Conservation (phyloP, 1,140 invertebrate genomes). For the Danaus melanippus region DNA sequence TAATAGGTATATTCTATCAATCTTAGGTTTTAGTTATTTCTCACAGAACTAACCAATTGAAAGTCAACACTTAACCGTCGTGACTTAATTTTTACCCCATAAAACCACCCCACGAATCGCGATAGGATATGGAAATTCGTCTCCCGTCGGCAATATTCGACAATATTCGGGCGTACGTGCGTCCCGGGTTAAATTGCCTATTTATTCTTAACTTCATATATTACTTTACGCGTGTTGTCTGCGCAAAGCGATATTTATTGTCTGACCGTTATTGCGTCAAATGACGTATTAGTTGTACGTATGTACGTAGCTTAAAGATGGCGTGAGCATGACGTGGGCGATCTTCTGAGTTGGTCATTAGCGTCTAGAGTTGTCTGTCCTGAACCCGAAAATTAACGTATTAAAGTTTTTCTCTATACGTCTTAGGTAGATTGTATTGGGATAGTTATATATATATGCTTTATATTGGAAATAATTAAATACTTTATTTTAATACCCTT, state of each 20-base stretch:
- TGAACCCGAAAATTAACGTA: no score
- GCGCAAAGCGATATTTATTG: constrained; percentile 70
- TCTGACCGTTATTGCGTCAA: constrained; percentile 69
- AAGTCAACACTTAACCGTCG: constrained; percentile 48
- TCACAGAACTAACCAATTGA: constrained; percentile 41
- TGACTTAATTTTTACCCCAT: constrained; percentile 70
- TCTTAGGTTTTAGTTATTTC: constrained; percentile 7
- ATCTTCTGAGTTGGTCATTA: constrained; percentile 7
- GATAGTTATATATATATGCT: background rate
- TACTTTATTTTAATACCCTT: no score
- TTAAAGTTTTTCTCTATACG: background rate
- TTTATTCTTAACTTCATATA: constrained; percentile 74
- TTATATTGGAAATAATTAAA: no score
- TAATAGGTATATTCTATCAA: constrained; percentile 5
- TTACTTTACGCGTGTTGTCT: constrained; percentile 71
- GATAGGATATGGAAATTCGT: constrained; percentile 67
- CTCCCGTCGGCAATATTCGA: constrained; percentile 61
- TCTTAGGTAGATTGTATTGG: background rate
- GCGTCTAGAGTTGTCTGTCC: background rate
- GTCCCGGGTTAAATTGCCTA: constrained; percentile 70
- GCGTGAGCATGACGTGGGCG: constrained; percentile 36
- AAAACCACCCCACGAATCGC: constrained; percentile 63
- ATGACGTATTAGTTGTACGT: constrained; percentile 64
- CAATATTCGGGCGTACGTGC: constrained; percentile 71
- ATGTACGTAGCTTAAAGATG: constrained; percentile 50